Percentiles rank a stretch among this genome's conserved stretches.
These are phyloP conservation scores for Trochalopteron elliotii DNA, from an alignment of 2,113 vertebrate genomes.

Conservation along the genomic window DNA sequence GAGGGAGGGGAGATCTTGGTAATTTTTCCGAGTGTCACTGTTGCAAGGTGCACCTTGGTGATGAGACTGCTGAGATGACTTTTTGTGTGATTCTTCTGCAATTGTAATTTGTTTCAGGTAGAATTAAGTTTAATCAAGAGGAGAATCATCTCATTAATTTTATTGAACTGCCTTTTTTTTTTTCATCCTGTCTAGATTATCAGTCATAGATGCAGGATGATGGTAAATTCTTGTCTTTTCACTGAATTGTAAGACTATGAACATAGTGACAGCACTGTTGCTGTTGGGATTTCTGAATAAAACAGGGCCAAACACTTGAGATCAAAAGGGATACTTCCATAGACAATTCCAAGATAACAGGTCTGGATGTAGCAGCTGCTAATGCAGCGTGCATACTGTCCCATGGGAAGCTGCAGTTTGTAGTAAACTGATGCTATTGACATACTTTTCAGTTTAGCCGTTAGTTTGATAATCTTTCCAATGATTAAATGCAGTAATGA, in stretches of 20 bases:
- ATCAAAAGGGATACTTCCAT: neutral
- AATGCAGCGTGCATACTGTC: rapidly evolving
- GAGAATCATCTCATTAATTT: neutral
- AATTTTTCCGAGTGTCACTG: neutral
- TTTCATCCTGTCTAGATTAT: neutral
- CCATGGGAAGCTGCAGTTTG: neutral
- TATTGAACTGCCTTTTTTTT: neutral
- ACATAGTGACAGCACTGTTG: neutral
- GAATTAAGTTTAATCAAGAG: neutral
- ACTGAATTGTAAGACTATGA: neutral
- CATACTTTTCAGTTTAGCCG: neutral
- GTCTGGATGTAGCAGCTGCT: neutral
- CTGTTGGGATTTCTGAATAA: neutral
- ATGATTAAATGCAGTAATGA: neutral
- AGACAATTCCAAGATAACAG: neutral
- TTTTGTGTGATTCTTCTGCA: neutral
- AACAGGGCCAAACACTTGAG: neutral
- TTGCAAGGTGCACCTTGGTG: rapidly evolving
- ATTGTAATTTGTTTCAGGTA: neutral
- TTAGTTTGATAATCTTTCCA: neutral
- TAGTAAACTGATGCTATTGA: neutral
- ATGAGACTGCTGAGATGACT: neutral
- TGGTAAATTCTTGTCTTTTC: neutral
- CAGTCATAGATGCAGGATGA: neutral
- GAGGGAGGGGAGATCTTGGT: neutral